These are phyloP conservation scores for Augochlorella aurata DNA, from an alignment of 2,888 invertebrate genomes.

Conservation along the genomic window DNA sequence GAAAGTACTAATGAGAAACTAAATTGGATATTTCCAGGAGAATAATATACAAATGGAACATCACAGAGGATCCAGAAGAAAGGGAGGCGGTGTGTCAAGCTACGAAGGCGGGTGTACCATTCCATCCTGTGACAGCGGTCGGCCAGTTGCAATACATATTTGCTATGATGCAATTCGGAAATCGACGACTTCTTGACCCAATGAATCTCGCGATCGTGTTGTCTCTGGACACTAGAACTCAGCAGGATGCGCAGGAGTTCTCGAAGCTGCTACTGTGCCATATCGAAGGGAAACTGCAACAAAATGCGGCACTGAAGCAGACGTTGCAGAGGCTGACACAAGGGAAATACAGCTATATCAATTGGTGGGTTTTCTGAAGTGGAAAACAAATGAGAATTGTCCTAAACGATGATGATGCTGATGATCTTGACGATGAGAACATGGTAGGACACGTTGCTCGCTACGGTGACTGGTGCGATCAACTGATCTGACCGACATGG, in stretches of 20 bases:
- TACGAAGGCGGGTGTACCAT: constrained; percentile 70
- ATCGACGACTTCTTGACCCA: constrained; percentile 84
- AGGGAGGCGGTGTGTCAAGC: constrained; percentile 64
- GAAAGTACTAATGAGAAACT: constrained; percentile 2
- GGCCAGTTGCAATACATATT: constrained; percentile 85
- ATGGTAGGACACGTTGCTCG: constrained; percentile 72
- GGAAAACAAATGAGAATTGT: constrained; percentile 72
- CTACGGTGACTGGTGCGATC: constrained; percentile 70
- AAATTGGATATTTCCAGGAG: constrained; percentile 75
- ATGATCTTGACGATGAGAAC: constrained; percentile 69
- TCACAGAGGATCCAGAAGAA: constrained; percentile 81
- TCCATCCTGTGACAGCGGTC: constrained; percentile 81
- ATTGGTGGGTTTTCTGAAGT: constrained; percentile 74
- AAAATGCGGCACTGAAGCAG: constrained; percentile 74
- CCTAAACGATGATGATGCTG: constrained; percentile 69
- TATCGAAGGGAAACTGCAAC: constrained; percentile 83
- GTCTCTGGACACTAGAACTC: constrained; percentile 84
- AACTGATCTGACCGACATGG: constrained; percentile 70
- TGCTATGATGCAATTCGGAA: constrained; percentile 84
- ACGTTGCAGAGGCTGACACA: constrained; percentile 77
- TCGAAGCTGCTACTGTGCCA: constrained; percentile 85
- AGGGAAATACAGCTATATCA: constrained; percentile 79
- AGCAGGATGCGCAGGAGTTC: constrained; percentile 87
- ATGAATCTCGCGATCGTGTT: constrained; percentile 84
- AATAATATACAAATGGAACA: constrained; percentile 84